A percentile compares a stretch with the other conserved stretches of the same genome.
Conservation (phyloP, 1,140 invertebrate species). For the Magallana ariakensis region DNA sequence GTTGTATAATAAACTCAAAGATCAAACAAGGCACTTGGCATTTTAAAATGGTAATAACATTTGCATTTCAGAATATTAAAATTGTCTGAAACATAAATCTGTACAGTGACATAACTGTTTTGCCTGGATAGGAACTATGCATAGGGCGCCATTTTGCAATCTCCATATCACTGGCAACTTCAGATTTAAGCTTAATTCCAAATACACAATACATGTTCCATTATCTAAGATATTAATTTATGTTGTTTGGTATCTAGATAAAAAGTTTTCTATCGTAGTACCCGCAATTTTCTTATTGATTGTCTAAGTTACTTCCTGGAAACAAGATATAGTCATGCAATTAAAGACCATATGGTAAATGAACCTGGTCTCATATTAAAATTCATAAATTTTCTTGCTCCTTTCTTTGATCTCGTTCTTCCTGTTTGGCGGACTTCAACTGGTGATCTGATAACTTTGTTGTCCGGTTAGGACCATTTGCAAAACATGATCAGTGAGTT, state of each 20-base stretch:
- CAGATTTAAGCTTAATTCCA: neutral
- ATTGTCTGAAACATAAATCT: neutral
- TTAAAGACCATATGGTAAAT: too few species aligned
- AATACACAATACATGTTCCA: neutral
- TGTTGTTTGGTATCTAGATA: neutral
- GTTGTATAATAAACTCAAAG: conserved; percentile 13
- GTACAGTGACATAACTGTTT: neutral
- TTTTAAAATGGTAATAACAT: conserved; percentile 17
- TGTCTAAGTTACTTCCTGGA: neutral
- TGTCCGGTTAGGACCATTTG: too few species aligned
- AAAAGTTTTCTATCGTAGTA: neutral
- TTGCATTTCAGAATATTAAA: conserved; percentile 18
- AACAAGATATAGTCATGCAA: neutral
- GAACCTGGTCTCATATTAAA: too few species aligned
- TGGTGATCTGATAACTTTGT: too few species aligned
- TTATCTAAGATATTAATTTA: too few species aligned
- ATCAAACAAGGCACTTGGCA: neutral
- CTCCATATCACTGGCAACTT: neutral
- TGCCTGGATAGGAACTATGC: neutral
- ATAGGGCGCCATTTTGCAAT: neutral
- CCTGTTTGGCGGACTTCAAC: too few species aligned
- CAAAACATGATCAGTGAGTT: too few species aligned
- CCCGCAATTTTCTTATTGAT: neutral
- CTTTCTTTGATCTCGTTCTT: too few species aligned
- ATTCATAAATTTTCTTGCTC: too few species aligned